Evolutionary conservation across 92 coral and sea anemone species (phyloP), one percentile per base, ranked within the genome.

Genomic region (Paramuricea clavata): DNA sequence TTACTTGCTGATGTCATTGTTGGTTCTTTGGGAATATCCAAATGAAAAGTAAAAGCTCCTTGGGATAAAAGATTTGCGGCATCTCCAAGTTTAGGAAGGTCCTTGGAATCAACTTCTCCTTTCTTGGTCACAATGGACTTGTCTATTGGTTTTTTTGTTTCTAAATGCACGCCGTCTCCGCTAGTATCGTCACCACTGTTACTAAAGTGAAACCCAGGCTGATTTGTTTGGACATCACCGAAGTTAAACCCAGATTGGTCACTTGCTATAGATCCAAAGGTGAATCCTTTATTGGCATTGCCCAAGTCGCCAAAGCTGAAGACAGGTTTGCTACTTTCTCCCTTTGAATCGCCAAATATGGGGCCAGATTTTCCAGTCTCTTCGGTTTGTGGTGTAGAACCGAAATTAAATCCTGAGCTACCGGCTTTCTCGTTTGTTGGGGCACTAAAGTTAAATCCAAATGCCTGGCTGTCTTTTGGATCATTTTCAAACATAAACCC

Each of bases 401-500:
- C n/a, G n/a, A n/a, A n/a, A n/a, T n/a, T n/a, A n/a, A n/a, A n/a
- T n/a, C n/a, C n/a, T n/a, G n/a, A n/a, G n/a, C n/a, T 49, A n/a
- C 32, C 22, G 10, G 35, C n/a, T 21, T 35, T 39, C 15, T 61
- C 74, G 21, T 26, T 59, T 22, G 35, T 23, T 23, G 85, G 56
- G 6, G 50, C 19, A 34, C 4, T 59, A 56, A 80, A 59, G n/a
- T 34, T 0, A 59, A 80, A 80, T n/a, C 74, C 73, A 12, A 30
- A 49, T 60, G 28, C 12, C 13, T 28, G 30, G 68, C 61, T 22
- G 16, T 52, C 61, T 3, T 60, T 60, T 60, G 31, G 31, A 33
- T 31, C 73, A 60, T 64, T 33, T 74, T 65, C 88, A 61, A 85
- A 85, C 16, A 23, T 15, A 42, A 83, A 83, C 26, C 39, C 65